phyloP scores from a whole-genome alignment of 2,113 vertebrate genomes.

The Apus apus region DNA sequence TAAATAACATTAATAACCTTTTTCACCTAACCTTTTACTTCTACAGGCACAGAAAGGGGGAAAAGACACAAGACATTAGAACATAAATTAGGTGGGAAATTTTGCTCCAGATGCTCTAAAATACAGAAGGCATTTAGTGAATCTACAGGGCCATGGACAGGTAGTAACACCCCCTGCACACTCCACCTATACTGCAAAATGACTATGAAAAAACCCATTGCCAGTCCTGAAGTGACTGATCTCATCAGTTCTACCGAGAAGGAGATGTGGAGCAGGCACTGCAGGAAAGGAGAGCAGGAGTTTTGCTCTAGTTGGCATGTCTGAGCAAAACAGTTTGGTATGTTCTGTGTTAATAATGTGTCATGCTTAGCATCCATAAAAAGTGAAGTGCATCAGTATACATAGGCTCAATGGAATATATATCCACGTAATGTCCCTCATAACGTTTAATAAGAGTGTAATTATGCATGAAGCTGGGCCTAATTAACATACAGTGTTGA shows the following conservation, averaged over 20 bases:
- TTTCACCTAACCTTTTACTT: not conserved
- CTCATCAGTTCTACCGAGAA: not conserved
- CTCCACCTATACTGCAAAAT: not conserved
- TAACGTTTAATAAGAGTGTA: not conserved
- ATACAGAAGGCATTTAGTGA: not conserved
- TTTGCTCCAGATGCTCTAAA: not conserved
- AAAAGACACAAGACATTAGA: not conserved
- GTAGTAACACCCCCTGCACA: not conserved
- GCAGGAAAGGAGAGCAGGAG: not conserved
- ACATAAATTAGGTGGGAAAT: not conserved
- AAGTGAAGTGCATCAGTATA: not conserved
- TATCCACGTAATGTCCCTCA: not conserved
- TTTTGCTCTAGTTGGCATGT: not conserved
- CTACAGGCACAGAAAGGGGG: fast-evolving
- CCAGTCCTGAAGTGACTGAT: not conserved
- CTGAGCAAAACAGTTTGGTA: not conserved
- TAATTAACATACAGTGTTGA: not conserved
- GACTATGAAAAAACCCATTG: not conserved
- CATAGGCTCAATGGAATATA: not conserved
- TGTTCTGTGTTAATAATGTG: not conserved
- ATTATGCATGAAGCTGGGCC: not conserved
- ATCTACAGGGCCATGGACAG: not conserved
- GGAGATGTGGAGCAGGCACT: not conserved
- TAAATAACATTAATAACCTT: not conserved
- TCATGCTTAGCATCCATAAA: fast-evolving